These are phyloP conservation scores for Paralinhomoeus sp. DNA, from an alignment of 2,888 invertebrate genomes.

Conservation along the genomic window DNA sequence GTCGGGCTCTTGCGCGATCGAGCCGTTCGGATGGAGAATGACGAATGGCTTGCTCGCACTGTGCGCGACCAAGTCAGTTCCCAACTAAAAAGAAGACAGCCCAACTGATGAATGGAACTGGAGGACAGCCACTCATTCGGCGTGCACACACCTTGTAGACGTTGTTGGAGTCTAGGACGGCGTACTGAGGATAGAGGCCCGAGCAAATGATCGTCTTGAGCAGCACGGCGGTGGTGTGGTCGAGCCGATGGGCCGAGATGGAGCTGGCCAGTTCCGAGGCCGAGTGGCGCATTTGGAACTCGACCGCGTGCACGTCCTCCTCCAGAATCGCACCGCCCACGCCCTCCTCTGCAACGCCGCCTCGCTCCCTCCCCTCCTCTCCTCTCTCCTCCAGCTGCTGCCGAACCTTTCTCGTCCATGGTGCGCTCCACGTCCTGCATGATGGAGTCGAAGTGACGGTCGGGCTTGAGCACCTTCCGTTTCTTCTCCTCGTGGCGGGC, in stretches of 20 bases:
- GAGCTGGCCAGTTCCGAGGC: constrained; percentile 5
- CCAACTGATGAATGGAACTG: not conserved
- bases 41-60: constrained; percentile 55
- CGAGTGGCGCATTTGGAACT: constrained; percentile 3
- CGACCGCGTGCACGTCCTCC: constrained; percentile 3
- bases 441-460: constrained; percentile 17
- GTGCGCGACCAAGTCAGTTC: constrained; percentile 4
- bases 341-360: constrained; percentile 8
- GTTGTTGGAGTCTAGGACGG: constrained; percentile 80
- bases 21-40: constrained; percentile 48
- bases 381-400: not conserved
- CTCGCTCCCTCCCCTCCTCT: constrained; percentile 1
- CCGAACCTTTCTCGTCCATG: not conserved
- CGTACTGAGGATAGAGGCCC: constrained; percentile 81
- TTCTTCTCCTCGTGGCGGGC: constrained; percentile 40
- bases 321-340: too few relatives aligned
- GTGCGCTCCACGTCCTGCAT: not conserved
- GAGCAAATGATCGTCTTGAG: constrained; percentile 60
- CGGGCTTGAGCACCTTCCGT: constrained; percentile 42
- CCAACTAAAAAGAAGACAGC: not conserved
- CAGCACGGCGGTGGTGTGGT: constrained; percentile 28
- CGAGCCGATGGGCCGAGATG: constrained; percentile 8
- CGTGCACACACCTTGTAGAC: constrained; percentile 47
- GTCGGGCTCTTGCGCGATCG: constrained; percentile 6
- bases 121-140: not conserved